These are phyloP conservation scores for Dallia pectoralis DNA, from an alignment of 2,797 vertebrate species.

Conservation along the genomic window DNA sequence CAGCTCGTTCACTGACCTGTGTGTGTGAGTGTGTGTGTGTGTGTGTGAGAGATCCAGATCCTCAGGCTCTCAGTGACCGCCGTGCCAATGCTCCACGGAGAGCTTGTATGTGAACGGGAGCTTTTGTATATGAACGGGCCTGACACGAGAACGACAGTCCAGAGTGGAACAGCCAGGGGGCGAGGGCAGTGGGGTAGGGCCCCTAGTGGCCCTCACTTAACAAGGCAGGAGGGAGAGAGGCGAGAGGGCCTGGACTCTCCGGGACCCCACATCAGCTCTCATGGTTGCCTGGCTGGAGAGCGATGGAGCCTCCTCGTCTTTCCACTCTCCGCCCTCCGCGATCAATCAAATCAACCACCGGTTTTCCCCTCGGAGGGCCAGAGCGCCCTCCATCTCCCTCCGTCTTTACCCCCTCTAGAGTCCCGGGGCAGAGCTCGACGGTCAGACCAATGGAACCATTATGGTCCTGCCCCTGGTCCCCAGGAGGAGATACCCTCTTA, in stretches of 20 bases:
- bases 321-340: conserved; percentile 22
- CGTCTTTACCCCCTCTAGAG: not conserved
- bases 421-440: not conserved
- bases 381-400: conserved; percentile 20
- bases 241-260: conserved; percentile 40
- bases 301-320: conserved; percentile 36
- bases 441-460: conserved; percentile 29
- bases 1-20: conserved; percentile 26
- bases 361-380: conserved; percentile 21
- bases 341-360: conserved; percentile 47
- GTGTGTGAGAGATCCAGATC: conserved; percentile 14
- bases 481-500: conserved; percentile 33
- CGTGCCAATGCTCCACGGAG: conserved; percentile 29
- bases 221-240: conserved; percentile 11
- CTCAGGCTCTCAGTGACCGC: conserved; percentile 9
- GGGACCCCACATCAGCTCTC: conserved; percentile 38
- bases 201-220: not conserved
- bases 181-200: conserved; percentile 15
- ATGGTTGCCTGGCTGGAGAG: conserved; percentile 55
- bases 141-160: conserved; percentile 36
- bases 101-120: conserved; percentile 44
- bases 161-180: conserved; percentile 12
- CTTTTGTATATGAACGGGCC: conserved; percentile 44
- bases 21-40: conserved; percentile 19
- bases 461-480: conserved; percentile 28